A percentile compares a stretch with the other conserved stretches of the same genome.
These are phyloP conservation scores for Ophonus ardosiacus DNA, from an alignment of 2,888 invertebrate species.

Conservation along the genomic window DNA sequence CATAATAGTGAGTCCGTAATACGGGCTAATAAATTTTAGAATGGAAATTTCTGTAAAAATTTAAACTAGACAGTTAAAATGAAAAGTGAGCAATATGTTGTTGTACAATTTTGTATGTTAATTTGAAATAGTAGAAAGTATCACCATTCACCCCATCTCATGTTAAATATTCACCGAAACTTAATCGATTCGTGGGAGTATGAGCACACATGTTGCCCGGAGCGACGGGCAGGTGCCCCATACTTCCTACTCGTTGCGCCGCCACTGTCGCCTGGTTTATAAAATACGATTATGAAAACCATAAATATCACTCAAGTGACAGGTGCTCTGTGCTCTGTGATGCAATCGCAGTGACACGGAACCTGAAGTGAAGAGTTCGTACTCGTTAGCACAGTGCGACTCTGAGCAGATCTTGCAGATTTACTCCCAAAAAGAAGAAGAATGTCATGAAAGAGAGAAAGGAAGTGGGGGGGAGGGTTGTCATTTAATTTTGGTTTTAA, in stretches of 20 bases:
- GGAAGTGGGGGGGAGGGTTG: too few species aligned
- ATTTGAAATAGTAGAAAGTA: conserved; percentile 9
- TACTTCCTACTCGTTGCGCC: conserved; percentile 36
- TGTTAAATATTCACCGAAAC: not conserved
- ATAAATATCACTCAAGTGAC: conserved; percentile 67
- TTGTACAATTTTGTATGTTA: not conserved
- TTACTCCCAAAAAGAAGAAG: not conserved
- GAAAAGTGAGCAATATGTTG: not conserved
- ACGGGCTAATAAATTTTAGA: too few species aligned
- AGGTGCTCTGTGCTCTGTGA: conserved; percentile 66
- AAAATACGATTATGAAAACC: conserved; percentile 66
- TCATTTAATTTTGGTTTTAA: too few species aligned
- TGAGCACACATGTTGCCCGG: conserved; percentile 33
- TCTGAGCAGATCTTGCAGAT: not conserved
- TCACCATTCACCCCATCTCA: not conserved
- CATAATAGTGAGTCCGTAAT: too few species aligned
- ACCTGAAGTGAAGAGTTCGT: not conserved
- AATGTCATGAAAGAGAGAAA: too few species aligned
- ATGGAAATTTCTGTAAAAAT: too few species aligned
- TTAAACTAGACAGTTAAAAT: too few species aligned
- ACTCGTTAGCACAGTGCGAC: not conserved
- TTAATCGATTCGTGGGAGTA: conserved; percentile 13
- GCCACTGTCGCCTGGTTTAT: conserved; percentile 30
- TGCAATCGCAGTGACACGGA: conserved; percentile 66
- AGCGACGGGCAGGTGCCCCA: conserved; percentile 34